Evolutionary conservation across 2,888 invertebrate genomes (phyloP), one percentile per base, ranked within the genome.

Genomic region (Girardia tigrina): DNA sequence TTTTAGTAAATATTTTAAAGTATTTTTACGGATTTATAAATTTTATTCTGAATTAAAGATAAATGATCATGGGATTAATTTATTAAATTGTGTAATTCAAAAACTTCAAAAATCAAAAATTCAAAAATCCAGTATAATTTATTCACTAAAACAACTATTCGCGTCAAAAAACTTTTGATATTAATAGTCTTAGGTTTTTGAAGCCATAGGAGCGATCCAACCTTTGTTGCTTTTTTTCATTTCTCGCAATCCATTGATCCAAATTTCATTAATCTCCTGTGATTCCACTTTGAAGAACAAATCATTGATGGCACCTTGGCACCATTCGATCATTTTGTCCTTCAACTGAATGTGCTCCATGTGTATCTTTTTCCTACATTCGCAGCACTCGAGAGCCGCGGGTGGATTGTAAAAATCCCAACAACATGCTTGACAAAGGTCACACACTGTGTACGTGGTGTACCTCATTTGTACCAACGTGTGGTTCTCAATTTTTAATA

Each of bases 321-420:
- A 76, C 36, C 42, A 26, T 56, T 28, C 23, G 27, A 76, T 70
- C 27, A 28, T 42, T 8, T 36, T 12, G n/a, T 71, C 36, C 28
- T 42, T 23, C 42, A 23, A 56, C 4, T 76, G 77, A 1, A 76
- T 76, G 29, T 76, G 76, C 14, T 76, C 76, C 26, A 26, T 26
- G 29, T 76, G 76, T 28, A 76, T 77, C 14, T 29, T 29, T 23
- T 69, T 77, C 20, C 42, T 77, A 42, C 76, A 76, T n/a, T 26
- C 20, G 28, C 23, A 28, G 77, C 76, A 76, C 28, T 76, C 77
- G 2, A 76, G 36, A 0, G 77, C 76, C 2, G 69, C n/a, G 8
- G 76, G 76, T n/a, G 76, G 76, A 27, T 77, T 76, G n/a, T 77
- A 70, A 23, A 76, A 28, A 70, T 76, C 77, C 16, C 70, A 76